A percentile compares a stretch with the other conserved stretches of the same genome.
Conservation (phyloP, 2,888 invertebrate species). For the Apomyelois bistriatella region DNA sequence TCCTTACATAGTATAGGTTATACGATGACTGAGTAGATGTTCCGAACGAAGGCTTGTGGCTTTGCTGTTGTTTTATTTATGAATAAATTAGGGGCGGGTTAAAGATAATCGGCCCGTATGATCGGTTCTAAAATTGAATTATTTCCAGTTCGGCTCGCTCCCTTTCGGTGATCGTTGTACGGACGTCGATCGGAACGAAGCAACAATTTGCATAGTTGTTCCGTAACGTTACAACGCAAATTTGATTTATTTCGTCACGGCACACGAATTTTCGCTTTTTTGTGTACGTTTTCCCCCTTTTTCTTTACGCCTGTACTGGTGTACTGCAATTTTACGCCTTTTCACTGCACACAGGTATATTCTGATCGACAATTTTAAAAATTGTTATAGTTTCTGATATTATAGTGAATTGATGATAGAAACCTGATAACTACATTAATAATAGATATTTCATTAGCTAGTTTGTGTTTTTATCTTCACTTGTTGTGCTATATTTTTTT, state of each 20-base stretch:
- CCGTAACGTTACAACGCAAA: slow-evolving; percentile 27
- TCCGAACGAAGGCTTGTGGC: slow-evolving; percentile 2
- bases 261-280: slow-evolving; percentile 22
- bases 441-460: too few relatives aligned
- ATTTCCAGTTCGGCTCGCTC: slow-evolving; percentile 40
- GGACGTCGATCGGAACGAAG: slow-evolving; percentile 21
- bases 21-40: not conserved
- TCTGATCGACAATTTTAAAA: not conserved
- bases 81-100: slow-evolving; percentile 41
- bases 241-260: slow-evolving; percentile 38
- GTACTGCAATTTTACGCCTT: not conserved
- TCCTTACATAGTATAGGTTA: not conserved
- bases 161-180: slow-evolving; percentile 28
- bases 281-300: not conserved
- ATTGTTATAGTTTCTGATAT: too few relatives aligned
- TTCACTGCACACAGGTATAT: too few relatives aligned
- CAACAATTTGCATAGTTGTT: slow-evolving; percentile 45
- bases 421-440: too few relatives aligned
- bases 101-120: slow-evolving; percentile 39
- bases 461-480: too few relatives aligned
- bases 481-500: too few relatives aligned
- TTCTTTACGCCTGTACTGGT: not conserved
- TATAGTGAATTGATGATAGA: too few relatives aligned
- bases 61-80: slow-evolving; percentile 43
- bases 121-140: slow-evolving; percentile 60